Conservation (phyloP, 2,888 invertebrate genomes). For the Cancer borealis region DNA sequence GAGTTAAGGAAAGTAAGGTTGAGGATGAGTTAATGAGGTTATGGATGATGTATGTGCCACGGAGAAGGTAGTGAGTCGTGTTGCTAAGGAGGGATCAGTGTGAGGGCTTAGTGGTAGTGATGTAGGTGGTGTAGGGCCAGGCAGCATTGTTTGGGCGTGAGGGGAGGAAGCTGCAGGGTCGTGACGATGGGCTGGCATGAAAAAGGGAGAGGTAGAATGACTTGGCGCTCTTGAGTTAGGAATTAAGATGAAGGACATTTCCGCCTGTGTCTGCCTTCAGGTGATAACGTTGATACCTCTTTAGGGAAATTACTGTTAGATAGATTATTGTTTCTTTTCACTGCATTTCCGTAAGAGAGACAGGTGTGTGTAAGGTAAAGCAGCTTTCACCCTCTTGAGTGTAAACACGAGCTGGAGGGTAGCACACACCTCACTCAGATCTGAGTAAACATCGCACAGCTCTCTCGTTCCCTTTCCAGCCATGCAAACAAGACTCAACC, state of each 20-base stretch:
- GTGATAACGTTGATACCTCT: not conserved
- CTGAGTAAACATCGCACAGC: not conserved
- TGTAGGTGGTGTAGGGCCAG: not conserved
- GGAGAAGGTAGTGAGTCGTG: not conserved
- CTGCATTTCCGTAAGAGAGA: constrained; percentile 7
- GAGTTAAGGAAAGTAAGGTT: not conserved
- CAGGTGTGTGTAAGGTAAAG: not conserved
- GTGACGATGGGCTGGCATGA: not conserved
- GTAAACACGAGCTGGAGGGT: not conserved
- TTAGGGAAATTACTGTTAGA: not conserved
- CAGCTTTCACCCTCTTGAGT: constrained; percentile 7
- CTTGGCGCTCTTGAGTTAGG: too few species aligned
- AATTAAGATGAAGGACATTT: not conserved
- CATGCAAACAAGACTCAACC: not conserved
- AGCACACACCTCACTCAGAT: not conserved
- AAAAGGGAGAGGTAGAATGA: not conserved
- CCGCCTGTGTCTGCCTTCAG: not conserved
- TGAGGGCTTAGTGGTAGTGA: not conserved
- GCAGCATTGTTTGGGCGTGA: constrained; percentile 22
- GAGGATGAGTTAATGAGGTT: not conserved
- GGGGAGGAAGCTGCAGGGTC: not conserved
- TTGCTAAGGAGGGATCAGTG: not conserved
- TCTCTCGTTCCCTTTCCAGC: not conserved
- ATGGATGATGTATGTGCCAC: not conserved
- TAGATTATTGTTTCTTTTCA: not conserved